Evolutionary conservation across 2,888 invertebrate species (phyloP), one percentile per base, ranked within the genome.

Genomic region (Maniola hyperantus): DNA sequence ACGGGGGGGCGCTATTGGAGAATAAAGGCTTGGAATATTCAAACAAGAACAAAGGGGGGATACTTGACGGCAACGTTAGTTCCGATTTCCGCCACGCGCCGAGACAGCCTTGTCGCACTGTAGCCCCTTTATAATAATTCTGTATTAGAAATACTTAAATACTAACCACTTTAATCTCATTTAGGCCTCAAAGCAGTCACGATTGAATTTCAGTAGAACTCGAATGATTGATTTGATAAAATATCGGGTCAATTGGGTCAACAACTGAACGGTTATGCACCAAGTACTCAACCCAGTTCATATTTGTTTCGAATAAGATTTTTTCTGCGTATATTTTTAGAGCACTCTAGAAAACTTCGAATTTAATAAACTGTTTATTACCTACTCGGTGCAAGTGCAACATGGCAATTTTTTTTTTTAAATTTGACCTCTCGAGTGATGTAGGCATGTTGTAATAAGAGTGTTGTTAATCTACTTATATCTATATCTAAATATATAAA

Each of bases 161-260:
- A 60, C 36, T 18, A 54, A 59, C 44, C 53, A 20, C 26, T 59
- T 53, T n/a, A 54, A 54, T 46, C 42, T 59, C 39, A 60, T 60
- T 44, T 60, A 50, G 48, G 60, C 59, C 54, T 54, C 60, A 54
- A 54, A 65, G 60, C 60, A 48, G 46, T 34, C 39, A 54, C 54
- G 53, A 60, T 65, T 54, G 20, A 60, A 65, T 65, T 60, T 65
- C 51, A 60, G 65, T 54, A 44, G 36, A 54, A 18, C 46, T 60
- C 53, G 34, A 46, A n/a, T 60, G 53, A 51, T 66, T 54, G 39
- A 57, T 55, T 51, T 51, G 11, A 63, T 58, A 58, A 66, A 66
- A 63, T 58, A 66, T 66, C 44, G 50, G 63, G 62, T 67, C 63
- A 64, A 67, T 63, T 63, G 67, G 64, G 59, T 67, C 67, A 64